A percentile compares a stretch with the other conserved stretches of the same genome.
These are phyloP conservation scores for Operophtera brumata DNA, from an alignment of 2,888 invertebrate species.

Conservation along the genomic window DNA sequence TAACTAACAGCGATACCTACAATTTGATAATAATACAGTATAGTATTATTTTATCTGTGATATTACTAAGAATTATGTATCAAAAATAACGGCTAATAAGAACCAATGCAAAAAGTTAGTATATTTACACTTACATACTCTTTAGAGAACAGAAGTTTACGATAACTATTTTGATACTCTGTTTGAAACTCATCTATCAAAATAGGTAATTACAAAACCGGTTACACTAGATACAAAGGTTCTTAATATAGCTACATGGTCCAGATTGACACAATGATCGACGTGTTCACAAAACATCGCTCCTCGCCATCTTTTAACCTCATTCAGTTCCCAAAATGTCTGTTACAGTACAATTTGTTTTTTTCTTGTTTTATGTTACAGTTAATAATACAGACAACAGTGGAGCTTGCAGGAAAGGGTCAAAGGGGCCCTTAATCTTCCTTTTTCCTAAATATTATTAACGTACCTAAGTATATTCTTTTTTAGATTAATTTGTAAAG, in stretches of 20 bases:
- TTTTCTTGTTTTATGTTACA: conserved; percentile 51
- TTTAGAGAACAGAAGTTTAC: too few species aligned
- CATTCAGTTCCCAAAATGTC: conserved; percentile 54
- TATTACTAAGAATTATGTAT: too few species aligned
- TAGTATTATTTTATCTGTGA: too few species aligned
- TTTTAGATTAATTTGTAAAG: too few species aligned
- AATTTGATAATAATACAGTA: too few species aligned
- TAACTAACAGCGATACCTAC: too few species aligned
- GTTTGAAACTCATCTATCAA: background rate
- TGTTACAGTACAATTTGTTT: conserved; percentile 57
- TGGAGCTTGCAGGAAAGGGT: background rate
- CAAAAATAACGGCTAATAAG: too few species aligned
- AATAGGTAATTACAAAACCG: conserved; percentile 1
- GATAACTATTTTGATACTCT: background rate
- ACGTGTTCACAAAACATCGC: conserved; percentile 67
- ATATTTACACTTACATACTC: too few species aligned
- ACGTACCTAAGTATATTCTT: too few species aligned
- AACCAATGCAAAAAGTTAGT: too few species aligned
- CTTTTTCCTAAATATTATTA: too few species aligned
- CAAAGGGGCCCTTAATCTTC: background rate
- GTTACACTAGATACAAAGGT: conserved; percentile 16
- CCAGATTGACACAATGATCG: conserved; percentile 57
- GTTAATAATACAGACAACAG: conserved; percentile 5
- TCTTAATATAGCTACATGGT: conserved; percentile 31
- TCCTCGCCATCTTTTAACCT: conserved; percentile 70